Evolutionary conservation across 2,888 invertebrate genomes (phyloP), one percentile per base, ranked within the genome.

Genomic region (Monochamus alternatus): DNA sequence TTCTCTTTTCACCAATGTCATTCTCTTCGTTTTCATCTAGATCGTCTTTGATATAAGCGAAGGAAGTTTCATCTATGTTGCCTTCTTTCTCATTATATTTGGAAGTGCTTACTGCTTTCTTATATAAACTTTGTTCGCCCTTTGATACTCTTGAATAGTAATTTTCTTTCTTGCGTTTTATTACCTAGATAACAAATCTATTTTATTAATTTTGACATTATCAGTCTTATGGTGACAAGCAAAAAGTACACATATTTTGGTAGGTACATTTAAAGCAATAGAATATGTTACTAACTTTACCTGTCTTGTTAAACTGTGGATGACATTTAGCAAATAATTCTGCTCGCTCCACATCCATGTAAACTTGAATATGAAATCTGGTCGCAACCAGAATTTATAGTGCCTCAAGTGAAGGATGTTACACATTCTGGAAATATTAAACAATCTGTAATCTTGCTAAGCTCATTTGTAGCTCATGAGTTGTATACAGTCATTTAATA

Each of bases 1-100:
- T 93, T 85, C 94, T 94, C 89, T 96, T 96, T 85, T 95, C 94
- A 75, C 95, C 95, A 74, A 95, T 92, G 85, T 95, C 95, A 79
- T 92, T 92, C 70, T 94, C 94, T 74, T 96, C 95, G 62, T 94
- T 85, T 60, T 86, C 95, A 86, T 95, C 95, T 82, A 96, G 90
- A 88, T 96, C 96, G 85, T 96, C 96, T 86, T 94, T 94, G 5
- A 95, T 73, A 47, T 81, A 83, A 43, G 82, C 81, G 47, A 59
- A 71, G 75, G 69, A 78, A 65, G 73, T 78, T 65, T 80, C 79
- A 12, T 78, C 76, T 3, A 79, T 75, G 3, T 47, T n/a, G 10
- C 75, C 75, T 10, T 80, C 68, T 5, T 52, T 59, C 51, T 77
- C 79, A 8, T 78, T 75, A 38, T 65, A 65, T 55, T 62, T 74